Evolutionary conservation across 2,888 invertebrate species (phyloP).

Genomic region (Helicoverpa assulta): DNA sequence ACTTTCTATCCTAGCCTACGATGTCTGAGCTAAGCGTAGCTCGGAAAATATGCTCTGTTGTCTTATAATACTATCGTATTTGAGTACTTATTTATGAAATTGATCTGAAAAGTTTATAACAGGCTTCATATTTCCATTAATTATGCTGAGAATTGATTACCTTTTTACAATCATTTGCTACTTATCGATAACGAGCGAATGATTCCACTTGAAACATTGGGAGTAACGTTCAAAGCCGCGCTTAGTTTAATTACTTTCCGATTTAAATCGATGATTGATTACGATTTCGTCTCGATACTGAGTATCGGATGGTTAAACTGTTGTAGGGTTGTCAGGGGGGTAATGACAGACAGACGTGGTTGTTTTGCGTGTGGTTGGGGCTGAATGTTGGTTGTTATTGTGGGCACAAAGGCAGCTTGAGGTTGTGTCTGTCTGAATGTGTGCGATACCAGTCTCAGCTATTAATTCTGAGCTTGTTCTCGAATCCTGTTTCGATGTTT

Average conservation of each 20-base stretch:
- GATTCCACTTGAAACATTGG: constrained; percentile 52
- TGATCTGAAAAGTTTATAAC: constrained; percentile 40
- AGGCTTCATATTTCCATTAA: constrained; percentile 41
- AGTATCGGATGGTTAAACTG: constrained; percentile 28
- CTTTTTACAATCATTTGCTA: constrained; percentile 63
- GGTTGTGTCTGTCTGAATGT: constrained; percentile 4
- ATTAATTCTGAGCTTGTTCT: constrained; percentile 6
- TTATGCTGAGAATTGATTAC: constrained; percentile 55
- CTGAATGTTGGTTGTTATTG: constrained; percentile 18
- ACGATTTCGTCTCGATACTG: constrained; percentile 55
- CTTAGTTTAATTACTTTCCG: constrained; percentile 67
- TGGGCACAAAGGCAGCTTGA: constrained; percentile 26
- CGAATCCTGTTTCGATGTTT: constrained; percentile 11
- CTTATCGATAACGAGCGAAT: constrained; percentile 59
- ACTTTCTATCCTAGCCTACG: constrained; percentile 24
- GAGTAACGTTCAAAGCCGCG: constrained; percentile 36
- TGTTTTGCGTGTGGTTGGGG: constrained; percentile 28
- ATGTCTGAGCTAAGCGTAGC: constrained; percentile 9
- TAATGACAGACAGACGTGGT: constrained; percentile 5
- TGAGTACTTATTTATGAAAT: constrained; percentile 36
- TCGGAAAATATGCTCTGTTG: constrained; percentile 18
- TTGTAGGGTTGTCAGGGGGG: constrained; percentile 38
- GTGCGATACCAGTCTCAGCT: constrained; percentile 8
- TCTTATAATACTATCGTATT: constrained; percentile 13
- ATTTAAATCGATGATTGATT: constrained; percentile 67